Base-by-base conservation (phyloP, 1,140 invertebrate species). In the Ooceraea biroi region DNA sequence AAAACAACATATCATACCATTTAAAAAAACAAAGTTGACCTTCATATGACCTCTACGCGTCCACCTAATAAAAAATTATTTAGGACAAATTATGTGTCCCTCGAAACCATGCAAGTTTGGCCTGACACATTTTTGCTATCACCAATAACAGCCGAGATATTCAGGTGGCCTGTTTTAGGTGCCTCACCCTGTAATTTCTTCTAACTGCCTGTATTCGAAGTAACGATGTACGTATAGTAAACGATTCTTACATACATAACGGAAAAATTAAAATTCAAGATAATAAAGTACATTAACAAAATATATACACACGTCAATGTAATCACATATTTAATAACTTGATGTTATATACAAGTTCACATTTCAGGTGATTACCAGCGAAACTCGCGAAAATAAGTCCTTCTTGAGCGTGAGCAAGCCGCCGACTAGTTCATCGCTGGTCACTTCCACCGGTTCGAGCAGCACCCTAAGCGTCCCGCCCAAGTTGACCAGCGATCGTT, bases 361-460 rank as follows among this genome's bases (percentile, higher is more conserved):
- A 36, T 36, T 36, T 36, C 41, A 88, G 87, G 66, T 22, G n/a
- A 85, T 17, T 10, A 88, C 50, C 44, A 83, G 58, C 14, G 87
- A 89, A 12, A 69, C 8, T 22, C 88, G 73, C 5, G 91, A 91
- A 19, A 91, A 88, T 44, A 91, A 90, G 27, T 91, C 90, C 36
- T 88, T 90, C 14, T 61, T 93, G 7, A 89, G 69, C 55, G 91
- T 93, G 3, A 84, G 60, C 11, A 91, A 72, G 14, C 88, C 89
- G 3, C 80, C 84, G 83, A 87, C 63, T 68, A 91, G 48, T 74
- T 86, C 90, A 66, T 88, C 78, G 66, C 86, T 76, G 68, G 77
- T 80, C 12, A 83, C 58, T n/a, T 65, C 82, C 10, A n/a, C 52
- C 11, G 80, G 68, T 8, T 86, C 87, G 7, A 77, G 72, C 3